Base-by-base conservation (phyloP, 1,140 invertebrate species). In the Chymomyza costata region DNA sequence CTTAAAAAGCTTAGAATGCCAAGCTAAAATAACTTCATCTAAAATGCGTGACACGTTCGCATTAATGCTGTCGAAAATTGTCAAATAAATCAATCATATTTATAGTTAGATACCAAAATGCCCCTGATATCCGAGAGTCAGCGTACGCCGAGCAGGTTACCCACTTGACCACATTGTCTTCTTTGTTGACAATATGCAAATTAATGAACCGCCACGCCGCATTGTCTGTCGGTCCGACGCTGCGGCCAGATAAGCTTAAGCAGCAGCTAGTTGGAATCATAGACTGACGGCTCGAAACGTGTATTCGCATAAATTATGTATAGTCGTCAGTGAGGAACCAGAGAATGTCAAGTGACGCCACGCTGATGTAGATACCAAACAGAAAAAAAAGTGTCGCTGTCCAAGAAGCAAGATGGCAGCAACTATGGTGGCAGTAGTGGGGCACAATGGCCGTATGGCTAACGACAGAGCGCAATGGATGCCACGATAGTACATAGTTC, bases 81-180 rank as follows among this genome's bases (percentile, higher is more conserved):
- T 82, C 78, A 66, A 74, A 82, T 82, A 82, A 82, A 82, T 82
- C 78, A 78, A 62, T 82, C 78, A 82, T 82, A 82, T 82, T 82
- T 82, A 82, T 82, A 68, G n/a, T n/a, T n/a, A n/a, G n/a, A n/a
- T n/a, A n/a, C n/a, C n/a, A 54, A 78, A 78, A 78, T 63, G 67
- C 49, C 71, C 67, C 64, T 82, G 78, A 73, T 82, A 82, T 53
- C 56, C 73, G 28, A 66, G 47, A 18, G 13, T 44, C 14, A 35
- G 19, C 5, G 7, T 3, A n/a, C 31, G 31, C 7, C 58, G 52
- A n/a, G n/a, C 55, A 62, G 48, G 35, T 46, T 65, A 15, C 40
- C 35, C n/a, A n/a, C 32, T 19, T 10, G 31, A 28, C 19, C 49
- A 39, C 17, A 38, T 25, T 41, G 39, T 16, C 15, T n/a, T 34